A percentile compares a stretch with the other conserved stretches of the same genome.
These are phyloP conservation scores for Bicyclus anynana DNA, from an alignment of 1,140 invertebrate species.

Conservation along the genomic window DNA sequence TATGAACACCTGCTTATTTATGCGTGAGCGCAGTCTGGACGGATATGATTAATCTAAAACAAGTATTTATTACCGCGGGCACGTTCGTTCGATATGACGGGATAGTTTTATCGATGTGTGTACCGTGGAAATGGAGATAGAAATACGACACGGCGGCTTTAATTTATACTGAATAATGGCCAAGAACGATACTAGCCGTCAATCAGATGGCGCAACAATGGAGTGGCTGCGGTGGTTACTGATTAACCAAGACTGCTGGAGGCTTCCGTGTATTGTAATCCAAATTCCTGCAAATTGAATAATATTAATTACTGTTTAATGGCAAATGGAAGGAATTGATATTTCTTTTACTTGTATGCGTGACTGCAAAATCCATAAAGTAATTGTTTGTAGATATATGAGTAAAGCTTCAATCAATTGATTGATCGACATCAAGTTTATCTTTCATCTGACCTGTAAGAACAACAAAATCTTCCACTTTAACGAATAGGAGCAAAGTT, in stretches of 20 bases:
- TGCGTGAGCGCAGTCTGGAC: slow-evolving; percentile 51
- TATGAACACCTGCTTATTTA: slow-evolving; percentile 60
- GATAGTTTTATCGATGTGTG: slow-evolving; percentile 29
- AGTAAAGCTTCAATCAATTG: no score
- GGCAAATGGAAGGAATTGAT: background rate
- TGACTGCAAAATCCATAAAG: no score
- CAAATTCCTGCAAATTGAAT: background rate
- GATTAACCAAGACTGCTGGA: slow-evolving; percentile 6
- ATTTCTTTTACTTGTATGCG: background rate
- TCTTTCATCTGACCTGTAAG: background rate
- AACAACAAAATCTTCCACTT: background rate
- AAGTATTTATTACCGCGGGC: slow-evolving; percentile 48
- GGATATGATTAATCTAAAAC: slow-evolving; percentile 62
- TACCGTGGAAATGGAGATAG: slow-evolving; percentile 17
- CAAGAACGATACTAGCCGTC: slow-evolving; percentile 15
- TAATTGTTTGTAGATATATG: no score
- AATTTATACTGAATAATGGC: slow-evolving; percentile 13
- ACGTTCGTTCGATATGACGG: slow-evolving; percentile 41
- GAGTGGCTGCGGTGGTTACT: slow-evolving; percentile 12
- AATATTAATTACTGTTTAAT: background rate
- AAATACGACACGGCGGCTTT: slow-evolving; percentile 14
- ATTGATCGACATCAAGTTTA: background rate
- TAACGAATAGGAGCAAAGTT: background rate
- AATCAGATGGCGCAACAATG: slow-evolving; percentile 17
- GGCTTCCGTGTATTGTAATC: slow-evolving; percentile 1